Evolutionary conservation across 1,140 invertebrate genomes (phyloP), one percentile per base, ranked within the genome.

Genomic region (Camponotus vicinus): DNA sequence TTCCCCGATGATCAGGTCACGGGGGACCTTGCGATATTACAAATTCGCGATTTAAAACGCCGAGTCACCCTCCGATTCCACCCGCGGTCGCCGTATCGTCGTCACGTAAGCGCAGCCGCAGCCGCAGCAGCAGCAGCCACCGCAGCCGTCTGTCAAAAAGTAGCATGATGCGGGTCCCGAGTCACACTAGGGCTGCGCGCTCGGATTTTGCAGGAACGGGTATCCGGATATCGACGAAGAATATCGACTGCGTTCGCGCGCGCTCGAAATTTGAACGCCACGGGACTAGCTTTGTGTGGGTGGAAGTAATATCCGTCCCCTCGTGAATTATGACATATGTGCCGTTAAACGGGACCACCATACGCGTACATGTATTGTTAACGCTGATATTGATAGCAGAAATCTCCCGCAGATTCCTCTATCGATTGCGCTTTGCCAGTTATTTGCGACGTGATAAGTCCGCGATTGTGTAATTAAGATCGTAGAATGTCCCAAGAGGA

Each of bases 91-190:
- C 32, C n/a, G 69, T 55, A 63, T 27, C 69, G 69, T 61, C n/a
- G 79, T 75, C 70, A 66, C 57, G 70, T 89, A 89, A 89, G 67
- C 76, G 87, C 88, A 89, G 87, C 87, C 87, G 85, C 85, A 87
- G 76, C 87, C 69, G 88, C 88, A 79, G 86, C 87, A 86, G 86
- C 87, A 87, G 85, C 76, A 86, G 88, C 86, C 71, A 78, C 40
- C 80, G 80, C 88, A 77, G 67, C 77, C 86, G 86, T 85, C 73
- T 52, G 42, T 89, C 78, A 49, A 11, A 85, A 83, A 88, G 27
- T 57, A 89, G 76, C 76, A 86, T 80, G 83, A 79, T 73, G 55
- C 70, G 57, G 80, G 55, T 27, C 27, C 27, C 27, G 27, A 73
- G 32, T 89, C 49, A 66, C 73, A 27, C 70, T 82, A 89, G 88